phyloP scores from a whole-genome alignment of 2,113 vertebrate species.

The Syngnathoides biaculeatus region DNA sequence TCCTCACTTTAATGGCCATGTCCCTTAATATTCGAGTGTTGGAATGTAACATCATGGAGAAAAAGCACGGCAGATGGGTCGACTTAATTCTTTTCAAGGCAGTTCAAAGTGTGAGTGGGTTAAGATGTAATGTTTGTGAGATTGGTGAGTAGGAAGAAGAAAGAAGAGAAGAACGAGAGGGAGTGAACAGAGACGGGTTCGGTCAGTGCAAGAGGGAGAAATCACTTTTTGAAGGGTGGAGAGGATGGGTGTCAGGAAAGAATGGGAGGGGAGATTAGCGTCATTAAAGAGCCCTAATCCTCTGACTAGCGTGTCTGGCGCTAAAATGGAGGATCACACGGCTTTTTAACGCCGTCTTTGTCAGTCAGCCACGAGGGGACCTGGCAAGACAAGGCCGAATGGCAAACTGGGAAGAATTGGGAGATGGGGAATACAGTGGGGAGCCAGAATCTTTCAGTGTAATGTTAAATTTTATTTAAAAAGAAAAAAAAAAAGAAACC shows the following conservation, averaged over 20 bases:
- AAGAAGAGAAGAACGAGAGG: conserved; percentile 11
- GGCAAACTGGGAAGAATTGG: conserved; percentile 57
- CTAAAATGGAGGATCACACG: conserved; percentile 85
- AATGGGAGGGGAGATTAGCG: conserved; percentile 83
- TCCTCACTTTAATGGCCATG: background rate
- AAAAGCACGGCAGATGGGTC: background rate
- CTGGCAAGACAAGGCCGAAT: conserved; percentile 76
- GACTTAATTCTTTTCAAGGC: conserved; percentile 8
- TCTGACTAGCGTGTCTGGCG: conserved; percentile 84
- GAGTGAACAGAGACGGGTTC: conserved; percentile 34
- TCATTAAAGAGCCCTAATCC: conserved; percentile 94
- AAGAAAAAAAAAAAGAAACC: conserved; percentile 71
- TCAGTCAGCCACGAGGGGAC: conserved; percentile 76
- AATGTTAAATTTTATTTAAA: conserved; percentile 81
- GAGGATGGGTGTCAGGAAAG: conserved; percentile 64
- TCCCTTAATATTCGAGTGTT: background rate
- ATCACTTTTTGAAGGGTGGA: conserved; percentile 41
- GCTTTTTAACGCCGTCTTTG: conserved; percentile 84
- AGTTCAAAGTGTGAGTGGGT: conserved; percentile 9
- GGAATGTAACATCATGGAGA: background rate
- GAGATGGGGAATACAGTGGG: conserved; percentile 18
- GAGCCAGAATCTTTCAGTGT: conserved; percentile 75
- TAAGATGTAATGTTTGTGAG: conserved; percentile 25
- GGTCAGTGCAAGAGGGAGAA: conserved; percentile 38
- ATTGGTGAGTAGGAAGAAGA: conserved; percentile 30